Conservation (phyloP, 2,113 vertebrate genomes). For the Thryonomys swinderianus region DNA sequence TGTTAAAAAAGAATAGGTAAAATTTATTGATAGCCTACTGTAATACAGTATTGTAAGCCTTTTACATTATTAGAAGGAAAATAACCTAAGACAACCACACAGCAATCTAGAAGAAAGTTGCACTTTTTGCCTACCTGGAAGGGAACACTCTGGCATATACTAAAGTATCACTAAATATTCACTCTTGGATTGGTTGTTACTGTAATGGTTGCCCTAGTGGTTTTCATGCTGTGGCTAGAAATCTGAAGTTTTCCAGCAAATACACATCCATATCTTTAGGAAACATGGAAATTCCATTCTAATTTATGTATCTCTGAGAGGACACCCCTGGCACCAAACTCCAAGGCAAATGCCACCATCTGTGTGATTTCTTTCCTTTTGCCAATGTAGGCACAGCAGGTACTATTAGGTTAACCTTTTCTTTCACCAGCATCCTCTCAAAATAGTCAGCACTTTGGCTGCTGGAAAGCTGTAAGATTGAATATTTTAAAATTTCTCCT, state of each 20-base stretch:
- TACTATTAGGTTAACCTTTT: conserved; percentile 76
- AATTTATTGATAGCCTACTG: background rate
- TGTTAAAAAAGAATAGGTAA: background rate
- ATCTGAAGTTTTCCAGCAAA: background rate
- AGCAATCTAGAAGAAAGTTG: background rate
- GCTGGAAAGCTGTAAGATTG: conserved; percentile 15
- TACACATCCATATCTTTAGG: background rate
- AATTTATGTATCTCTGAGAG: conserved; percentile 46
- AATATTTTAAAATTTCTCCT: conserved; percentile 50
- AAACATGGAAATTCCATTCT: conserved; percentile 38
- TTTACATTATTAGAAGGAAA: conserved; percentile 21
- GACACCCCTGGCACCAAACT: conserved; percentile 59
- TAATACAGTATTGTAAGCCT: background rate
- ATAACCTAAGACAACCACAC: background rate
- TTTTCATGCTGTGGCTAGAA: conserved; percentile 21
- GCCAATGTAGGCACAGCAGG: conserved; percentile 69
- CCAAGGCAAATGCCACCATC: conserved; percentile 76
- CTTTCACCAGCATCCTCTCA: conserved; percentile 56
- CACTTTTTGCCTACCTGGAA: background rate
- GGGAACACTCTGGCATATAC: background rate
- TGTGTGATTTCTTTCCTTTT: conserved; percentile 70
- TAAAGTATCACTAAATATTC: background rate
- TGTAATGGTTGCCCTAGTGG: background rate
- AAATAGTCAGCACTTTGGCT: conserved; percentile 58
- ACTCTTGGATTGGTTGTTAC: background rate